phyloP scores from a whole-genome alignment of 2,888 invertebrate genomes.

The Athrips mouffetella region DNA sequence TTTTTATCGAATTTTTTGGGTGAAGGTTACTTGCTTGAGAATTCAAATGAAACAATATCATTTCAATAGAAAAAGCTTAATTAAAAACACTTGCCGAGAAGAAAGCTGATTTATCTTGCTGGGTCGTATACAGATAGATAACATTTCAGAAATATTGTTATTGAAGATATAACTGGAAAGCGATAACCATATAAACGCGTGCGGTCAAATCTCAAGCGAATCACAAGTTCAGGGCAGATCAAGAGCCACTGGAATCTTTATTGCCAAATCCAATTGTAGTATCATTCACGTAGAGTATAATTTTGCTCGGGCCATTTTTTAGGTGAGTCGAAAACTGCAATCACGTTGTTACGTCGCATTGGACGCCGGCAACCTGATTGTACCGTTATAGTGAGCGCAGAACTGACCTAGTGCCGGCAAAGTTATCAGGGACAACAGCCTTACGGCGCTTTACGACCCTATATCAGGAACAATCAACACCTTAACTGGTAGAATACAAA shows the following conservation, averaged over 20 bases:
- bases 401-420: conserved; percentile 77
- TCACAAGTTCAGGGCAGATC: conserved; percentile 56
- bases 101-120: not conserved
- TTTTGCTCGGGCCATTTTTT: conserved; percentile 42
- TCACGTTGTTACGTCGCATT: conserved; percentile 69
- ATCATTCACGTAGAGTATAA: conserved; percentile 38
- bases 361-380: conserved; percentile 72
- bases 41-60: not conserved
- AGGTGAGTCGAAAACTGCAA: conserved; percentile 67
- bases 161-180: conserved; percentile 10
- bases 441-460: conserved; percentile 59
- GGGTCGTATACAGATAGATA: no score
- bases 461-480: conserved; percentile 40
- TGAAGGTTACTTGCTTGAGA: not conserved
- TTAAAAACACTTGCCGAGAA: not conserved
- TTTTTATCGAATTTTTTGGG: conserved; percentile 5
- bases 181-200: conserved; percentile 21
- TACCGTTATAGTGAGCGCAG: conserved; percentile 74
- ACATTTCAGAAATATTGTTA: no score
- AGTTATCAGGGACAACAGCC: conserved; percentile 67
- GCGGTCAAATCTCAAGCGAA: conserved; percentile 30
- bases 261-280: conserved; percentile 30
- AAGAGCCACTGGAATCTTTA: conserved; percentile 17
- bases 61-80: not conserved
- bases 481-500: conserved; percentile 14